These are phyloP conservation scores for Zootoca vivipara DNA, from an alignment of 2,113 vertebrate species.

Conservation along the genomic window DNA sequence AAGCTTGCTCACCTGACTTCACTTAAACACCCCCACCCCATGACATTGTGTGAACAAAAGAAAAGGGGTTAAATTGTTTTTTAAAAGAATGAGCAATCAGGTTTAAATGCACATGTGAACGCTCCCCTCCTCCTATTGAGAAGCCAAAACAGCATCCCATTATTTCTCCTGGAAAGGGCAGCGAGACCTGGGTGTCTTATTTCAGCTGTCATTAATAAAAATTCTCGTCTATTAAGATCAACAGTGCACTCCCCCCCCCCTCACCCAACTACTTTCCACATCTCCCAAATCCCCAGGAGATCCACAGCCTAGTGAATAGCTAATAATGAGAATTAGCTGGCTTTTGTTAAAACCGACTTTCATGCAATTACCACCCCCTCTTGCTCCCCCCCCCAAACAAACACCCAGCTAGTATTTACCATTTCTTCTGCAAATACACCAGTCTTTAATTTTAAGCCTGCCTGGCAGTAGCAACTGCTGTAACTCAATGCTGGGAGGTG, in stretches of 20 bases:
- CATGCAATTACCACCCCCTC: constrained; percentile 3
- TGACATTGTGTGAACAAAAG: background rate
- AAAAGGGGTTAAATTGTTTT: background rate
- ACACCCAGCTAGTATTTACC: constrained; percentile 27
- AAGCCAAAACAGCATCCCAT: background rate
- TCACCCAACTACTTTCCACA: constrained; percentile 23
- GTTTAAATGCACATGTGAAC: background rate
- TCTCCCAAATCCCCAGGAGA: constrained; percentile 46
- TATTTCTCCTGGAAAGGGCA: background rate
- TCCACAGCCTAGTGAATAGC: constrained; percentile 51
- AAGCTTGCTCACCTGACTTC: background rate
- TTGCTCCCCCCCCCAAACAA: constrained; percentile 8
- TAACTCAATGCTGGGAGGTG: background rate
- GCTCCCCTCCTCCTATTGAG: background rate
- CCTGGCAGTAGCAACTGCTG: background rate
- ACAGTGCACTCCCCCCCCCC: background rate
- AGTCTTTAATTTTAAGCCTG: constrained; percentile 29
- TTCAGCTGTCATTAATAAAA: constrained; percentile 10
- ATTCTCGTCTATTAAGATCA: constrained; percentile 37
- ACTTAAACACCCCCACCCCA: background rate
- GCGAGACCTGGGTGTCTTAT: background rate
- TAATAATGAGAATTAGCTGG: constrained; percentile 51
- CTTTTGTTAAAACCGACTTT: constrained; percentile 24
- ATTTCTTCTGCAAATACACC: constrained; percentile 23
- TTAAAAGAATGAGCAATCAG: background rate